A percentile compares a stretch with the other conserved stretches of the same genome.
These are phyloP conservation scores for Pica pica DNA, from an alignment of 2,113 vertebrate genomes.

Conservation along the genomic window DNA sequence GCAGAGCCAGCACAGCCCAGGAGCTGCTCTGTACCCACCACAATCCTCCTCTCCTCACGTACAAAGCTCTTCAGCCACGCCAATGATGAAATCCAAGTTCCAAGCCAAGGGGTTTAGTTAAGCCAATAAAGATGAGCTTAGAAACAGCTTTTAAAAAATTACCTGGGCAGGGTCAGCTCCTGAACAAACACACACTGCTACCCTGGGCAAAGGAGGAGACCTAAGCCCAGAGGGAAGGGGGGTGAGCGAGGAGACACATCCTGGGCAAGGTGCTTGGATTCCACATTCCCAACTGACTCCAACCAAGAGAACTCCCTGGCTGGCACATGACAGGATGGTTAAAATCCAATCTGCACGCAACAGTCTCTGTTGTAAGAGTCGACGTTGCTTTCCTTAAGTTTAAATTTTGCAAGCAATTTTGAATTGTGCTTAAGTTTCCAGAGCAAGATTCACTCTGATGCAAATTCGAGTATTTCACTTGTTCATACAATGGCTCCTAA, in stretches of 20 bases:
- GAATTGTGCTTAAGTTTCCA: background rate
- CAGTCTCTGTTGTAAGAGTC: background rate
- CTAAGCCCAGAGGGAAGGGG: background rate
- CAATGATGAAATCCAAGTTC: background rate
- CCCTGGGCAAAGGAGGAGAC: background rate
- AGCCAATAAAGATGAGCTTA: background rate
- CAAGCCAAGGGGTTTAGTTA: background rate
- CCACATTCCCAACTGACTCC: background rate
- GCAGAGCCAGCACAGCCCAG: background rate
- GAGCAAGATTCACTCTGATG: background rate
- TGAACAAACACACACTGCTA: background rate
- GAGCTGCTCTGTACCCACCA: background rate
- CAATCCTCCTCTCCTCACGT: fast-evolving
- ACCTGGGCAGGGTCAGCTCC: background rate
- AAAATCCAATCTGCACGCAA: background rate
- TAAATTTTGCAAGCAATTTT: background rate
- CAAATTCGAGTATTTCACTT: background rate
- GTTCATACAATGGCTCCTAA: background rate
- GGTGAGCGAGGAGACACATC: background rate
- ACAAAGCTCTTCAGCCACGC: background rate
- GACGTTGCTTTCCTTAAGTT: background rate
- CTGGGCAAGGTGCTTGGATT: background rate
- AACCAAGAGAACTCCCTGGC: background rate
- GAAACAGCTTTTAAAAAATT: background rate
- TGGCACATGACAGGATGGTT: background rate